Percentiles rank a stretch among this genome's conserved stretches.
Evolutionary conservation across 1,140 invertebrate species (phyloP).

Genomic region (Anastrepha ludens): DNA sequence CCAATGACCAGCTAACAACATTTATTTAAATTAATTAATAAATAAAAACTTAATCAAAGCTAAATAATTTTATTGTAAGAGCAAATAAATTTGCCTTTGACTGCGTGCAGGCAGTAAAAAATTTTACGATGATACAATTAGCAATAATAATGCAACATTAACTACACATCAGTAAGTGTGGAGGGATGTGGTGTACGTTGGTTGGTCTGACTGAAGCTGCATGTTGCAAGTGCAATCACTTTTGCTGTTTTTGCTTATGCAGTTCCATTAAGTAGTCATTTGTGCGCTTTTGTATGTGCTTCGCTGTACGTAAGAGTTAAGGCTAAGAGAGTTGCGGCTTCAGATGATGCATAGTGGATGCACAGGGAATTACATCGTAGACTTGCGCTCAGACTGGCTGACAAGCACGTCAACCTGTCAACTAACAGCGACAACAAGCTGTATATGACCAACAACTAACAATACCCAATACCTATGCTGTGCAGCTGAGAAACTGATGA

Average conservation of each 20-base stretch:
- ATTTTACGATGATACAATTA: too few relatives aligned
- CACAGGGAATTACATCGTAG: not conserved
- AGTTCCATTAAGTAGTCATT: not conserved
- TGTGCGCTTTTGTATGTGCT: not conserved
- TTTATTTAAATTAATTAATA: slow-evolving; percentile 33
- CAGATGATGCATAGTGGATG: not conserved
- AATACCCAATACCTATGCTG: not conserved
- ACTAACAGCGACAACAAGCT: not conserved
- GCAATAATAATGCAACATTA: too few relatives aligned
- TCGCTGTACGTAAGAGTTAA: not conserved
- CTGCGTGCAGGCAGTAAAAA: not conserved
- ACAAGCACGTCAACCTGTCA: slow-evolving; percentile 32
- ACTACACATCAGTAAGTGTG: too few relatives aligned
- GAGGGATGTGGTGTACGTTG: not conserved
- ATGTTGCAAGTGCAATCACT: slow-evolving; percentile 33
- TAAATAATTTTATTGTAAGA: slow-evolving; percentile 29
- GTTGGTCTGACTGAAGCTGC: not conserved
- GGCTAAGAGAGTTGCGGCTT: not conserved
- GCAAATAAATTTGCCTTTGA: not conserved
- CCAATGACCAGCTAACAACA: slow-evolving; percentile 34
- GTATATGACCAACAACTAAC: not conserved
- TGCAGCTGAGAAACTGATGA: slow-evolving; percentile 23
- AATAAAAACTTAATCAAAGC: not conserved
- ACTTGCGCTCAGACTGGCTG: not conserved
- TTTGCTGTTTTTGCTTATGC: not conserved